Evolutionary conservation across 1,140 invertebrate genomes (phyloP).

Genomic region (Reticulitermes speratus): DNA sequence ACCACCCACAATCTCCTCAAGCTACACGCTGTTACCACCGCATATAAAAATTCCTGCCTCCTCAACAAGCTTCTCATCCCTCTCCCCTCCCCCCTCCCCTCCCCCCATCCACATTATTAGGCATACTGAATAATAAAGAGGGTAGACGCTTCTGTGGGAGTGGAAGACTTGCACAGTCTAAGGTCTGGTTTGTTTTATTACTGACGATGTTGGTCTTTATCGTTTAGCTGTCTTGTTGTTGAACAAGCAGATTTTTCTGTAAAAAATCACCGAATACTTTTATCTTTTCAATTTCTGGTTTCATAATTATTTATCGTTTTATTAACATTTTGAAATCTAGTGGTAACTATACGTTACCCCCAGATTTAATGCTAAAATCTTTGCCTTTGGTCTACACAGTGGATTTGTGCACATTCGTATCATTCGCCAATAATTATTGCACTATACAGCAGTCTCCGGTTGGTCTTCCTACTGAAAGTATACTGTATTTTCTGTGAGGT

Average conservation of each 20-base stretch:
- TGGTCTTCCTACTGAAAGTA: too few relatives aligned
- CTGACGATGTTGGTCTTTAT: background rate
- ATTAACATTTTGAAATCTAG: background rate
- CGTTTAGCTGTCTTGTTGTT: background rate
- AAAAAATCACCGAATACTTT: background rate
- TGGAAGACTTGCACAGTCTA: background rate
- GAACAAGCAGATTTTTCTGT: background rate
- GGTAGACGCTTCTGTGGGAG: background rate
- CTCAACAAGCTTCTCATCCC: background rate
- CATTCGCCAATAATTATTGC: too few relatives aligned
- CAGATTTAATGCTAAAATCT: too few relatives aligned
- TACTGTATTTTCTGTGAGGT: too few relatives aligned
- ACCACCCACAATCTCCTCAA: background rate
- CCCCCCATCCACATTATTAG: background rate
- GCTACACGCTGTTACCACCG: background rate
- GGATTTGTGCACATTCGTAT: too few relatives aligned
- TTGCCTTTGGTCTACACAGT: too few relatives aligned
- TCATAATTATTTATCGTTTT: background rate
- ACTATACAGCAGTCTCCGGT: too few relatives aligned
- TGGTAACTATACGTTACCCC: too few relatives aligned
- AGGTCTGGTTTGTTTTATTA: background rate
- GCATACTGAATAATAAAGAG: slow-evolving; percentile 13
- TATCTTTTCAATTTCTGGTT: background rate
- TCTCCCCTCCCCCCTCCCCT: too few relatives aligned
- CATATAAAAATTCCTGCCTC: slow-evolving; percentile 15